Evolutionary conservation across 2,113 vertebrate genomes (phyloP).

Genomic region (Pogona vitticeps): DNA sequence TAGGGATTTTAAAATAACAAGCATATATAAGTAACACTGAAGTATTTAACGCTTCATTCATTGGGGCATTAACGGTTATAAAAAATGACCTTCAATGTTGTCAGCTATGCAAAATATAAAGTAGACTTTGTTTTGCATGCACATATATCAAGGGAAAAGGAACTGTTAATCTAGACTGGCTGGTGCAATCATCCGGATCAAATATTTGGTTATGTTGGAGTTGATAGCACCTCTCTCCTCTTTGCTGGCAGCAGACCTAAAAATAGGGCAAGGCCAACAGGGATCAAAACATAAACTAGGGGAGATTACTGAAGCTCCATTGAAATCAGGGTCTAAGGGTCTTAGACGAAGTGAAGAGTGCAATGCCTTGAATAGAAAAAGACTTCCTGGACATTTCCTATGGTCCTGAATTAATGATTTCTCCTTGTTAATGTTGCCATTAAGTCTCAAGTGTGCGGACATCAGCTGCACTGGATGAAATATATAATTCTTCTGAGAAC

Average conservation of each 20-base stretch:
- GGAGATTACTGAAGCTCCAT: not conserved
- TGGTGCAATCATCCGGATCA: constrained; percentile 23
- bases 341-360: too few species aligned
- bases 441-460: not conserved
- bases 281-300: not conserved
- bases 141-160: constrained; percentile 1
- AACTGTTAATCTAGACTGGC: constrained; percentile 6
- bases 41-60: constrained; percentile 14
- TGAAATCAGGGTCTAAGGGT: not conserved
- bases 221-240: constrained; percentile 22
- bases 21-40: constrained; percentile 33
- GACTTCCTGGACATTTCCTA: not conserved
- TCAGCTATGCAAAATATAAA: constrained; percentile 2
- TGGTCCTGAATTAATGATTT: not conserved
- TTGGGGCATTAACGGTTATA: constrained; percentile 30
- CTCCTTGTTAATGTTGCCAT: not conserved
- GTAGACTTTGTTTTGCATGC: constrained; percentile 19
- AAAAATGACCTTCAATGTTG: constrained; percentile 30
- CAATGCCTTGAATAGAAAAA: not conserved
- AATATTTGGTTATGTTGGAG: constrained; percentile 18
- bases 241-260: not conserved
- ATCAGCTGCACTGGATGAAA: not conserved
- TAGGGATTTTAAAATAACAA: constrained; percentile 28
- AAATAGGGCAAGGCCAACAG: not conserved
- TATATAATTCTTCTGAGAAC: not conserved